Conservation (phyloP, 2,797 vertebrate species). For the Acipenser ruthenus region DNA sequence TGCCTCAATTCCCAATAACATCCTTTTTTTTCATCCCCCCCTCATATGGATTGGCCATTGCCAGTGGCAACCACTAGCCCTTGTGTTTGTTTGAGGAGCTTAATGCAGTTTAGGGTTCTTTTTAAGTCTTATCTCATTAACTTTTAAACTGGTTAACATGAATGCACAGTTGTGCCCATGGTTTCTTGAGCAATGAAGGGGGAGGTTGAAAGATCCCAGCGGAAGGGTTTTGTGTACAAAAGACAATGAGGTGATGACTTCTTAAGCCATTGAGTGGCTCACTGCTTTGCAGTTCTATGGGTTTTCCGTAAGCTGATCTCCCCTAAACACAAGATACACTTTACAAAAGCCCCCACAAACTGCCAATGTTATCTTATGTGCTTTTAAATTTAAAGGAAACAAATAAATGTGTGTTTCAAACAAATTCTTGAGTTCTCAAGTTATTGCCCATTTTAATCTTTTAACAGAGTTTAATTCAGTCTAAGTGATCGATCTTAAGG, state of each 20-base stretch:
- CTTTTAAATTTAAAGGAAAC: constrained; percentile 5
- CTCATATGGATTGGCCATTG: constrained; percentile 31
- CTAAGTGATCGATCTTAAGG: no score
- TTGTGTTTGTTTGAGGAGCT: constrained; percentile 54
- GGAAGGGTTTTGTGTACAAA: constrained; percentile 77
- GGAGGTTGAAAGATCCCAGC: constrained; percentile 64
- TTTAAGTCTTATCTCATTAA: constrained; percentile 89
- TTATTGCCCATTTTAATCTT: neutral
- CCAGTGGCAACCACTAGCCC: constrained; percentile 49
- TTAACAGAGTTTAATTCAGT: no score
- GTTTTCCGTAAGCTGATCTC: constrained; percentile 5
- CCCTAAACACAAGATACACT: neutral
- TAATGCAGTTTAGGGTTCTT: constrained; percentile 64
- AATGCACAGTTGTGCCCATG: constrained; percentile 74
- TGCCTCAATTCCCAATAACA: constrained; percentile 39
- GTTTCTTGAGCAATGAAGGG: constrained; percentile 53
- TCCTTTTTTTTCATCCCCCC: neutral
- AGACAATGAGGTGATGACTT: constrained; percentile 83
- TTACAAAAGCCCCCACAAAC: neutral
- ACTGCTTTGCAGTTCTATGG: constrained; percentile 58
- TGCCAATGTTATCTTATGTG: neutral
- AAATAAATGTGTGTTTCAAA: constrained; percentile 4
- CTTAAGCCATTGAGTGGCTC: constrained; percentile 77
- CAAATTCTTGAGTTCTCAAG: constrained; percentile 2
- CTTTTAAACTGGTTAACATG: constrained; percentile 92